Conservation (phyloP, 2,113 vertebrate genomes). For the Cheilinus undulatus region DNA sequence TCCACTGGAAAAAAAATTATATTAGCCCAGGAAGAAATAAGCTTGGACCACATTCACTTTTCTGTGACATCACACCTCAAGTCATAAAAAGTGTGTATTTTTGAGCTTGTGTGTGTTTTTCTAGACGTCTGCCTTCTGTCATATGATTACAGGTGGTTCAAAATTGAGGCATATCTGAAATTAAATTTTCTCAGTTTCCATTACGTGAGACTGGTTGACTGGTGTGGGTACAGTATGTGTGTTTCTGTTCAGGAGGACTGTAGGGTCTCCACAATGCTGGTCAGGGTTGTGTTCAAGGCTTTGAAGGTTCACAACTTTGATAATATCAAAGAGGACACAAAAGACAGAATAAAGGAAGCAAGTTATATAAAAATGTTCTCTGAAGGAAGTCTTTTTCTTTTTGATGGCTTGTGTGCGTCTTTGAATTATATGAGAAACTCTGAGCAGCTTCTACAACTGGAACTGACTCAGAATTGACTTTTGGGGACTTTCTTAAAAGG, state of each 20-base stretch:
- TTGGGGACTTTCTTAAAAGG: not conserved
- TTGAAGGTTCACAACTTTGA: conserved; percentile 32
- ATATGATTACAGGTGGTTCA: conserved; percentile 54
- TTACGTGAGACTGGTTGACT: conserved; percentile 43
- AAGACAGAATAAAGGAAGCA: conserved; percentile 14
- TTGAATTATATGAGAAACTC: conserved; percentile 13
- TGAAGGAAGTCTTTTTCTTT: conserved; percentile 25
- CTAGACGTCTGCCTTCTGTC: conserved; percentile 45
- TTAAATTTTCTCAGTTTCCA: conserved; percentile 64
- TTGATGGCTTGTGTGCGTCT: not conserved
- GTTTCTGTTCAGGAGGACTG: not conserved
- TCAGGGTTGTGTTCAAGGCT: conserved; percentile 18
- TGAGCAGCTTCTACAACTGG: conserved; percentile 10
- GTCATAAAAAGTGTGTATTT: conserved; percentile 51
- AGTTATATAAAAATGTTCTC: conserved; percentile 28
- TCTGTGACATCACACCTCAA: conserved; percentile 68
- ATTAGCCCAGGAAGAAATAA: conserved; percentile 71
- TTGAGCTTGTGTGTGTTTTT: not conserved
- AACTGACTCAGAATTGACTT: conserved; percentile 1
- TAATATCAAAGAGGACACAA: conserved; percentile 28
- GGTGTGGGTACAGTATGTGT: not conserved
- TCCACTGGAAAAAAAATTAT: conserved; percentile 65
- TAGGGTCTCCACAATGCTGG: conserved; percentile 20
- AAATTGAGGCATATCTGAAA: conserved; percentile 66
- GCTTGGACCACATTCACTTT: conserved; percentile 59